Percentiles rank a stretch among this genome's conserved stretches.
phyloP scores from a whole-genome alignment of 2,888 invertebrate species.

The Amblyjoppa proteus region DNA sequence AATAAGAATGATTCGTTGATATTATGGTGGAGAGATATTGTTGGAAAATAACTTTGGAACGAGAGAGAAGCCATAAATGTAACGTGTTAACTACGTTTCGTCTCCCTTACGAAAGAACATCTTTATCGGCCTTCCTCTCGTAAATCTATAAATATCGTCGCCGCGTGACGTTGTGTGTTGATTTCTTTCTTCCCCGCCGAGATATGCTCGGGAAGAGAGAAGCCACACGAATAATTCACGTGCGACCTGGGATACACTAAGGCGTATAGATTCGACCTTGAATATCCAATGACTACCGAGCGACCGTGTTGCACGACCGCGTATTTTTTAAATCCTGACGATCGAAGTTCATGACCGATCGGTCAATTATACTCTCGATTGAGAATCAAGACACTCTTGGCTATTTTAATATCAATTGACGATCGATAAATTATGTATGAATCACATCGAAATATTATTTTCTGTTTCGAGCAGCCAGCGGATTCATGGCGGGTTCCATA shows the following conservation, averaged over 20 bases:
- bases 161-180: not conserved
- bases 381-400: not conserved
- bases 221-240: not conserved
- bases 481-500: slow-evolving; percentile 82
- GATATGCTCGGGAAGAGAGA: not conserved
- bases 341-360: slow-evolving; percentile 9
- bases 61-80: not conserved
- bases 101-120: not conserved
- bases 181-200: not conserved
- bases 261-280: not conserved
- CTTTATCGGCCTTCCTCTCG: not conserved
- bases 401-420: not conserved
- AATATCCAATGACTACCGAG: not conserved
- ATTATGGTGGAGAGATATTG: too few relatives aligned
- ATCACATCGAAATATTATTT: not conserved
- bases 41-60: not conserved
- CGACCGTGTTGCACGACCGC: not conserved
- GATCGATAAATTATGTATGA: not conserved
- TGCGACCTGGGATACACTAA: not conserved
- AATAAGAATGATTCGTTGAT: too few relatives aligned
- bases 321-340: not conserved
- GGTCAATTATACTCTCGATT: slow-evolving; percentile 4
- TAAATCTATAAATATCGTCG: slow-evolving; percentile 2
- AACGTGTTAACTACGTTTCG: not conserved
- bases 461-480: slow-evolving; percentile 76